Conservation (phyloP, 2,797 vertebrate species). For the Orestias chungarensis region DNA sequence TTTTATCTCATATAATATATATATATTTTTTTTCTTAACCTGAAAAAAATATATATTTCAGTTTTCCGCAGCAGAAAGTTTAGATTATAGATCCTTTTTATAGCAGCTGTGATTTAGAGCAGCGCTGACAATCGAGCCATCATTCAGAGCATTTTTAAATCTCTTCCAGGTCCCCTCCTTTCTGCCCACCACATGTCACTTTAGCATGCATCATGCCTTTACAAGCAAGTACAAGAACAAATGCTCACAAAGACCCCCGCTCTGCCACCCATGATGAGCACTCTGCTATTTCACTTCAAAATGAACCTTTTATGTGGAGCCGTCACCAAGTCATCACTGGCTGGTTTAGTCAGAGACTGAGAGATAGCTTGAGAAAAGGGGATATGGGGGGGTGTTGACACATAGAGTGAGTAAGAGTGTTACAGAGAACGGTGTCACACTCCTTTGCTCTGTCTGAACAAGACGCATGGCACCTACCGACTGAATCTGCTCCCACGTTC, state of each 20-base stretch:
- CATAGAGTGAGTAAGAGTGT: slow-evolving; percentile 59
- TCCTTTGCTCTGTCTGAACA: slow-evolving; percentile 62
- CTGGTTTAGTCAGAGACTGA: slow-evolving; percentile 63
- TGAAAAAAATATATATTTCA: slow-evolving; percentile 4
- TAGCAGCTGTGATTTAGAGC: slow-evolving; percentile 38
- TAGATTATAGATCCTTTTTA: slow-evolving; percentile 39
- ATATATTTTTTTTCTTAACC: neutral
- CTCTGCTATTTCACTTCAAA: slow-evolving; percentile 66
- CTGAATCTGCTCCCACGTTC: slow-evolving; percentile 66
- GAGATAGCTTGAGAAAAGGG: slow-evolving; percentile 57
- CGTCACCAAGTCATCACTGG: slow-evolving; percentile 68
- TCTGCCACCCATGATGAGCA: slow-evolving; percentile 50
- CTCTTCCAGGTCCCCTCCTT: slow-evolving; percentile 46
- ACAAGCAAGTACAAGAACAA: slow-evolving; percentile 25
- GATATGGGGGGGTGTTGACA: slow-evolving; percentile 55
- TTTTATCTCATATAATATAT: too few relatives aligned
- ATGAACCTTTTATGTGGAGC: slow-evolving; percentile 53
- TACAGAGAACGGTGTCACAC: slow-evolving; percentile 69
- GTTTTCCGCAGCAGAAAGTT: slow-evolving; percentile 23
- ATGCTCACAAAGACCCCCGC: slow-evolving; percentile 53
- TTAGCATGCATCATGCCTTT: slow-evolving; percentile 30
- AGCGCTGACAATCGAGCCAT: slow-evolving; percentile 57
- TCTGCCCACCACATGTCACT: slow-evolving; percentile 67
- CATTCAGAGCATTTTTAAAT: slow-evolving; percentile 49
- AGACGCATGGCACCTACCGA: slow-evolving; percentile 52